Evolutionary conservation across 2,888 invertebrate species (phyloP).

Genomic region (Cotesia congregata): DNA sequence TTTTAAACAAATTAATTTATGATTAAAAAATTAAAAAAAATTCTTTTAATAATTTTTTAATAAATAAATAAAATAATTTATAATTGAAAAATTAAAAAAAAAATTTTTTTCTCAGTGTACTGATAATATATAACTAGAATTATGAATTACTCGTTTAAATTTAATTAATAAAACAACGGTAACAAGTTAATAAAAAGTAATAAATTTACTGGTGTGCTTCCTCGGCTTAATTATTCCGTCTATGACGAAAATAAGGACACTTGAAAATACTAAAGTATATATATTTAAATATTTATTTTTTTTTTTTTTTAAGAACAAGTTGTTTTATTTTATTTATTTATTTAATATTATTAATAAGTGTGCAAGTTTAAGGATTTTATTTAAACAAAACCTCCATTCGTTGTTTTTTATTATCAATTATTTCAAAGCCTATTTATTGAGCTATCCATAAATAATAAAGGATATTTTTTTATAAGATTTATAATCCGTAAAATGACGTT

Average conservation of each 20-base stretch:
- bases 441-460: too few species aligned
- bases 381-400: not conserved
- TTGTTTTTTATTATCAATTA: not conserved
- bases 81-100: too few species aligned
- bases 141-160: not conserved
- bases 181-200: slow-evolving; percentile 7
- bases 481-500: too few species aligned
- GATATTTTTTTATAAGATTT: too few species aligned
- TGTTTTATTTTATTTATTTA: slow-evolving; percentile 7
- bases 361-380: not conserved
- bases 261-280: slow-evolving; percentile 36
- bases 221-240: slow-evolving; percentile 45
- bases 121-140: too few species aligned
- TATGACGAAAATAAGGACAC: slow-evolving; percentile 49
- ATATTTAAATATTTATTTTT: slow-evolving; percentile 12
- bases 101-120: too few species aligned
- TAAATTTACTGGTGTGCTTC: slow-evolving; percentile 16
- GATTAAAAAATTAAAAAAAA: too few species aligned
- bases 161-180: not conserved
- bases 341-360: too few species aligned
- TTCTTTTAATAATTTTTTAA: too few species aligned
- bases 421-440: not conserved
- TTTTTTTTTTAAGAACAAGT: slow-evolving; percentile 14
- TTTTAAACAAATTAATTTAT: too few species aligned
- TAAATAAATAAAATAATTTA: too few species aligned